Base-by-base conservation (phyloP, 2,113 vertebrate genomes). In the Pterocles gutturalis region DNA sequence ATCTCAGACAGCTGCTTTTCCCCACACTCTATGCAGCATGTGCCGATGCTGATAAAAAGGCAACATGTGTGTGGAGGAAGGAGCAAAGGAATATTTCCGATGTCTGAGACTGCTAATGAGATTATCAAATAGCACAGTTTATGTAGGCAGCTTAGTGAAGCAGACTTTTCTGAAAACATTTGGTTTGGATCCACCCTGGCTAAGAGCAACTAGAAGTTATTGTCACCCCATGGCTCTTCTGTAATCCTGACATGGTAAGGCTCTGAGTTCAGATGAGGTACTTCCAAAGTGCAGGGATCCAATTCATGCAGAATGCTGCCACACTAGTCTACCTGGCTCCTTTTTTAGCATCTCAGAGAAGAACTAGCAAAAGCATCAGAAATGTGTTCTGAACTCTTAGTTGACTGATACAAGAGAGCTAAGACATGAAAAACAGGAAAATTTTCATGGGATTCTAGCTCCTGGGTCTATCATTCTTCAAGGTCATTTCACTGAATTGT, bases 1-100 rank as follows among this genome's bases (percentile, higher is more conserved):
- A 87, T 89, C 69, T 93, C 72, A 89, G 46, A 73, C 60, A 91
- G 89, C 77, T 94, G 89, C 78, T 87, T 62, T 80, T 87, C 77
- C 33, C 45, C 45, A 38, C 41, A n/a, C 34, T 49, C 61, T 17
- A 10, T 7, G 31, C 69, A 73, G 31, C 9, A 9, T 31, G 46
- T 86, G 62, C 54, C 53, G 91, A n/a, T 0, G 5, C 54, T 61
- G 81, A 87, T 48, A 65, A 60, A 91, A 91, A 95, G 69, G 69
- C 78, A 93, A 67, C 64, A 78, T 13, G 1, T 61, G 83, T 57
- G 58, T 36, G 64, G 31, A 80, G 72, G 51, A 94, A 85, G 80
- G 48, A 83, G 57, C 21, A 67, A 72, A 57, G 1, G 3, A 92
- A 83, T 65, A 33, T 9, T 48, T 90, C 73, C 1, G 2, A 38